Evolutionary conservation across 2,888 invertebrate genomes (phyloP).

Genomic region (Chromoteleia sp.): DNA sequence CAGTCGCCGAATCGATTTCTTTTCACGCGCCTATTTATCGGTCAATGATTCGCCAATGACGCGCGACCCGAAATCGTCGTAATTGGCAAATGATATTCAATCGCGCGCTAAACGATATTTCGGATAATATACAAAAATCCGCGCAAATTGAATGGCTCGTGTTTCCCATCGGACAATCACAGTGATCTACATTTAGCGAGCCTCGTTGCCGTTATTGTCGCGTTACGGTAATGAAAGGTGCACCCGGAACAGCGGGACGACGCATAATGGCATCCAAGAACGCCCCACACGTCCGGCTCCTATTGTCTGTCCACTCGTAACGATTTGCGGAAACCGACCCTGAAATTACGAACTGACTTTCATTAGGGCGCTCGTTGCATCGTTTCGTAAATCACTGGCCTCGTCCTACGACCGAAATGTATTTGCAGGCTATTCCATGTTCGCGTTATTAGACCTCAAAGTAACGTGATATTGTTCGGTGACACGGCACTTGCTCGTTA

Average conservation of each 20-base stretch:
- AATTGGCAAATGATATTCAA: constrained; percentile 46
- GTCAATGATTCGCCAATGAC: constrained; percentile 23
- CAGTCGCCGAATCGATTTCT: constrained; percentile 33
- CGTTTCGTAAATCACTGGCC: constrained; percentile 64
- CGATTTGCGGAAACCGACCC: constrained; percentile 78
- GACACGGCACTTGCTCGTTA: constrained; percentile 53
- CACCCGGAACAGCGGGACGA: constrained; percentile 57
- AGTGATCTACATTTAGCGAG: constrained; percentile 61
- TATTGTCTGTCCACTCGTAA: constrained; percentile 76
- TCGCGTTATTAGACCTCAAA: constrained; percentile 63
- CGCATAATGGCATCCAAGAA: constrained; percentile 70
- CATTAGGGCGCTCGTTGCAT: constrained; percentile 64
- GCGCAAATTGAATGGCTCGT: constrained; percentile 60
- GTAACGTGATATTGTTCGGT: constrained; percentile 60
- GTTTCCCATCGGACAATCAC: constrained; percentile 62
- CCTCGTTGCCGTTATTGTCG: constrained; percentile 69
- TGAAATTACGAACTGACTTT: constrained; percentile 74
- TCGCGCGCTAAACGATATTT: constrained; percentile 43
- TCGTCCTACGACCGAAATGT: constrained; percentile 48
- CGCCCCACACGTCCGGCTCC: constrained; percentile 73
- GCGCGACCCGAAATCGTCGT: constrained; percentile 38
- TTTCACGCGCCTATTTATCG: constrained; percentile 9
- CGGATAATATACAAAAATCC: constrained; percentile 54
- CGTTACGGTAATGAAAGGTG: constrained; percentile 68
- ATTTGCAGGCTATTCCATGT: constrained; percentile 56